These are phyloP conservation scores for Aldrovandia affinis DNA, from an alignment of 2,797 vertebrate genomes.

Conservation along the genomic window DNA sequence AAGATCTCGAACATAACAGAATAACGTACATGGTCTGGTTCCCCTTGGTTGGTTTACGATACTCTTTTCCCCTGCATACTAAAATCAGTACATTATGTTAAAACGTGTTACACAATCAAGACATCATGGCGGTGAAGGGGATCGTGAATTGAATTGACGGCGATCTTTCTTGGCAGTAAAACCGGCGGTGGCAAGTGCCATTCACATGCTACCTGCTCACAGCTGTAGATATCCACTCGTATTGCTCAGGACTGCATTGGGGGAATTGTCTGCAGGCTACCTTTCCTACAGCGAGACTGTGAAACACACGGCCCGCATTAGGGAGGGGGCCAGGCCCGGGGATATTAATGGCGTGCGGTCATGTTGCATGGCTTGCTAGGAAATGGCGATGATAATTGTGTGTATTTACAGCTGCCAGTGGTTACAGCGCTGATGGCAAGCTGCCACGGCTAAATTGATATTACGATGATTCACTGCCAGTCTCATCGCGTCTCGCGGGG, in stretches of 20 bases:
- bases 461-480: constrained; percentile 35
- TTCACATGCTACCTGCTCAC: not conserved
- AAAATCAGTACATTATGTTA: no score
- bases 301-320: constrained; percentile 27
- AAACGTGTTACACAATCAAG: no score
- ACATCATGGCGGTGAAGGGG: no score
- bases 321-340: constrained; percentile 18
- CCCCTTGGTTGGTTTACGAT: no score
- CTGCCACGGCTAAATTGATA: constrained; percentile 33
- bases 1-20: no score
- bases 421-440: constrained; percentile 36
- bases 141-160: not conserved
- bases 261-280: constrained; percentile 21
- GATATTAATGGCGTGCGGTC: constrained; percentile 31
- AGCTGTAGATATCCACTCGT: not conserved
- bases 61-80: no score
- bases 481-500: constrained; percentile 21
- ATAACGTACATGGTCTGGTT: no score
- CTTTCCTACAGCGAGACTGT: constrained; percentile 11
- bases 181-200: not conserved
- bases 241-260: constrained; percentile 8
- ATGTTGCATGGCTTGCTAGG: constrained; percentile 33
- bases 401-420: constrained; percentile 38
- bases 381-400: constrained; percentile 41
- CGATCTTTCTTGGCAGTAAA: not conserved